Base-by-base conservation (phyloP, 2,113 vertebrate species). In the Istiophorus platypterus region DNA sequence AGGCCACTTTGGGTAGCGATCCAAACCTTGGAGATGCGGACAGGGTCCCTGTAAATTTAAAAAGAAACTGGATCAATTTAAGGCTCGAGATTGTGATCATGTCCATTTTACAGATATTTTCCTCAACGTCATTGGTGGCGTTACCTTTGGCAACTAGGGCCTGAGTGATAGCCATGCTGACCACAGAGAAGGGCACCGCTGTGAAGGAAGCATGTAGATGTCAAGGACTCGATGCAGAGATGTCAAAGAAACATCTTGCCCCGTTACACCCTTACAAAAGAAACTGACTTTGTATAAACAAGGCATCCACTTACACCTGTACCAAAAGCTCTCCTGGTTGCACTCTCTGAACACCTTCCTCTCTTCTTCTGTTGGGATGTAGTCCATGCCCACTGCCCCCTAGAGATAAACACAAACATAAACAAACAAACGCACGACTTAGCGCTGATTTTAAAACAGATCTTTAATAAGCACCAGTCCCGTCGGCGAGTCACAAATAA, bases 321-420 rank as follows among this genome's bases (percentile, higher is more conserved):
- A 98, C 59, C 94, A 94, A 82, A 97, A 96, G 87, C 97, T 98
- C 89, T 99, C 98, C 1, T 89, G 61, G 67, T 92, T 95, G 88
- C 98, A 99, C 83, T 99, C 97, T 77, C 31, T 94, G 2, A 98
- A 95, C 45, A 97, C 89, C 73, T 86, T 92, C 88, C 62, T 95
- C 93, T 99, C 98, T 15, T 98, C 97, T 7, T 97, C 96, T 24
- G 96, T 98, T 0, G 95, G 96, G 83, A 96, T 64, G 52, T 98
- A 98, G 42, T 91, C 85, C 27, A 72, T 65, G 13, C 91, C 93
- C 57, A 95, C 2, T 6, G 88, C 89, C 29, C 80, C 83, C 97
- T 97, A 54, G 51, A 47, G 13, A n/a, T 34, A 34, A 3, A 34
- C 31, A 34, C 31, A 34, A 3, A 34, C 31, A 34, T 6, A 37